Conservation (phyloP, 1,140 invertebrate species). For the Listronotus oregonensis region DNA sequence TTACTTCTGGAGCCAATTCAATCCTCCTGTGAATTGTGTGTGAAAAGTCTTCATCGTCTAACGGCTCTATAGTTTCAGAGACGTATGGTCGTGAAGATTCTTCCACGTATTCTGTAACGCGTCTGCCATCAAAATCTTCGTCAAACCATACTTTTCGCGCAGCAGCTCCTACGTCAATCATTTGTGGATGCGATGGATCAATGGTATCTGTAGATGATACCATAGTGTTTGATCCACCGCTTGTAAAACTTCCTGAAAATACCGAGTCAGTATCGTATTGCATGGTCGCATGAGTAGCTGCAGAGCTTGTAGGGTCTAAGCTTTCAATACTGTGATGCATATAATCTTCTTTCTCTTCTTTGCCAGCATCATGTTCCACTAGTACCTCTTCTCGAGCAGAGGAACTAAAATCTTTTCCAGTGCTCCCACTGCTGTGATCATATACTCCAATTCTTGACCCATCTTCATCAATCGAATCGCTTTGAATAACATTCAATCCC, state of each 20-base stretch:
- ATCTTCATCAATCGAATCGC: conserved; percentile 61
- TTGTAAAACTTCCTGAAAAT: conserved; percentile 81
- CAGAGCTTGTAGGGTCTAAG: conserved; percentile 72
- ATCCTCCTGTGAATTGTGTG: conserved; percentile 59
- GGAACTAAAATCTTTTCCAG: conserved; percentile 58
- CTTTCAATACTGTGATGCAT: conserved; percentile 73
- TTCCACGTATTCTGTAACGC: conserved; percentile 48
- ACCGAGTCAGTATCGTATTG: conserved; percentile 81
- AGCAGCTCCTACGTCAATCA: conserved; percentile 52
- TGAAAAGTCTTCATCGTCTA: conserved; percentile 53
- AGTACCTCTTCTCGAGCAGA: conserved; percentile 56
- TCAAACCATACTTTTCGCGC: conserved; percentile 56
- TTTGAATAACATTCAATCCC: conserved; percentile 47
- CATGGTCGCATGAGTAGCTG: conserved; percentile 80
- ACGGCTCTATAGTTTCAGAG: conserved; percentile 58
- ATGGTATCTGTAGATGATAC: conserved; percentile 72
- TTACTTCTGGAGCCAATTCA: conserved; percentile 60
- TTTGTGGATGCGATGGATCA: conserved; percentile 55
- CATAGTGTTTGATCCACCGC: conserved; percentile 76
- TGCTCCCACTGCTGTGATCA: conserved; percentile 58
- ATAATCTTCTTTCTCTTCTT: conserved; percentile 59
- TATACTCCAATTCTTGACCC: conserved; percentile 54
- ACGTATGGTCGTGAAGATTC: conserved; percentile 55
- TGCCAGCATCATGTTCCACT: conserved; percentile 39
- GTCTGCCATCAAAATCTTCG: conserved; percentile 44